Evolutionary conservation across 2,113 vertebrate species (phyloP).

Genomic region (mouse (Mus musculus)): DNA sequence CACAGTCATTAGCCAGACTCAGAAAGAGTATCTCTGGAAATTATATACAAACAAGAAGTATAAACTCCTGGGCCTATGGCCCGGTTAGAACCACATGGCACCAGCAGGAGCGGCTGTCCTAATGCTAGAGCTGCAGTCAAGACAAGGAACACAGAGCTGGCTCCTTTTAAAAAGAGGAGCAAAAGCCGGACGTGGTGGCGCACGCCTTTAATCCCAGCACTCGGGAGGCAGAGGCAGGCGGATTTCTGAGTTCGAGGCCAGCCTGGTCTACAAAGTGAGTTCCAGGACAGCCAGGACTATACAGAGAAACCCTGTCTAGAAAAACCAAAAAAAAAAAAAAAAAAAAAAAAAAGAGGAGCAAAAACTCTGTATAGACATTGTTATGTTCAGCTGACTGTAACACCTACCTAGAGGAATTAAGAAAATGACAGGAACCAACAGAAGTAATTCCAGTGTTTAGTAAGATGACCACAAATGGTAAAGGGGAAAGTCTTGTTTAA

Average conservation of each 20-base stretch:
- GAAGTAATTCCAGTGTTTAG: background rate
- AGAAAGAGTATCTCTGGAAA: background rate
- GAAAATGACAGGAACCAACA: background rate
- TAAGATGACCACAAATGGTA: background rate
- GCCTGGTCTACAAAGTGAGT: too few species aligned
- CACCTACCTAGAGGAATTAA: background rate
- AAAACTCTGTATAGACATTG: background rate
- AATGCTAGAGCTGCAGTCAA: background rate
- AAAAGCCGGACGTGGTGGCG: too few species aligned
- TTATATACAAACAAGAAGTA: background rate
- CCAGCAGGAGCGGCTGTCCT: background rate
- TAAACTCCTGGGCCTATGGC: background rate
- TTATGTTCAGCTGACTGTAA: background rate
- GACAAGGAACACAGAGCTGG: background rate
- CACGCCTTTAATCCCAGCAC: too few species aligned
- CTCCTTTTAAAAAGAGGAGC: background rate
- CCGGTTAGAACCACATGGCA: background rate
- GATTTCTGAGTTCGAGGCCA: too few species aligned
- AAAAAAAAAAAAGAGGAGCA: background rate
- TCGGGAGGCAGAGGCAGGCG: too few species aligned
- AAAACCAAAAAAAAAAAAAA: too few species aligned
- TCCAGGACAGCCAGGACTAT: too few species aligned
- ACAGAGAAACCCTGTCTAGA: too few species aligned
- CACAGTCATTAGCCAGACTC: background rate
- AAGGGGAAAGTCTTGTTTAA: background rate